These are phyloP conservation scores for Chlorodrepanis virens DNA, from an alignment of 2,113 vertebrate genomes.

Conservation along the genomic window DNA sequence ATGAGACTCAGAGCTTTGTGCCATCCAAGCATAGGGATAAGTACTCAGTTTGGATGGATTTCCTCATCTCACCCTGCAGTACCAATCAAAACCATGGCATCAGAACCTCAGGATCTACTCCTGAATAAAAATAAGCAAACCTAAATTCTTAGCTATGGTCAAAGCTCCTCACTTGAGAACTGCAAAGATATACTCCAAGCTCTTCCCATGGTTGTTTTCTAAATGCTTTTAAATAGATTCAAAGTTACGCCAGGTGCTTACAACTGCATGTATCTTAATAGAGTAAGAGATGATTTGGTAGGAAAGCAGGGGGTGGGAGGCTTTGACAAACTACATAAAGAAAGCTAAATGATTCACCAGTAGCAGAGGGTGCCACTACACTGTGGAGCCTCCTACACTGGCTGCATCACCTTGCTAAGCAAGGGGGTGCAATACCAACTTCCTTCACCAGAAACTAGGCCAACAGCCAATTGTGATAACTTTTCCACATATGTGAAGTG, in stretches of 20 bases:
- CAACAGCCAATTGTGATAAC: background rate
- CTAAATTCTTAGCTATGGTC: background rate
- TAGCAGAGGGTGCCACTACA: background rate
- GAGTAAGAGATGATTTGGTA: background rate
- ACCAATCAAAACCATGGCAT: background rate
- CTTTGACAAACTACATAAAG: background rate
- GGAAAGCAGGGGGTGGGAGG: background rate
- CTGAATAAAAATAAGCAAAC: background rate
- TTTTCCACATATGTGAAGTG: background rate
- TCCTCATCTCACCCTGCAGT: background rate
- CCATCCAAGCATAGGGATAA: background rate
- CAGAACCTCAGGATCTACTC: background rate
- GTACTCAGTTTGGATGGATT: background rate
- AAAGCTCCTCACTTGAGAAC: background rate
- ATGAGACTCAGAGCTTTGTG: background rate
- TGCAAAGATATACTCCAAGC: background rate
- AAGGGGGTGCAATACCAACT: background rate
- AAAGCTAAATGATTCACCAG: slow-evolving; percentile 7
- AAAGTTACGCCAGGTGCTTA: background rate
- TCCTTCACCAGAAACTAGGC: background rate
- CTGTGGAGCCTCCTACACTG: background rate
- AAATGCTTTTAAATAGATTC: background rate
- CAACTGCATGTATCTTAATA: background rate
- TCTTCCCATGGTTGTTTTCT: background rate
- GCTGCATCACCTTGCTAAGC: background rate